These are phyloP conservation scores for Achatina immaculata DNA, from an alignment of 1,140 invertebrate species.

Conservation along the genomic window DNA sequence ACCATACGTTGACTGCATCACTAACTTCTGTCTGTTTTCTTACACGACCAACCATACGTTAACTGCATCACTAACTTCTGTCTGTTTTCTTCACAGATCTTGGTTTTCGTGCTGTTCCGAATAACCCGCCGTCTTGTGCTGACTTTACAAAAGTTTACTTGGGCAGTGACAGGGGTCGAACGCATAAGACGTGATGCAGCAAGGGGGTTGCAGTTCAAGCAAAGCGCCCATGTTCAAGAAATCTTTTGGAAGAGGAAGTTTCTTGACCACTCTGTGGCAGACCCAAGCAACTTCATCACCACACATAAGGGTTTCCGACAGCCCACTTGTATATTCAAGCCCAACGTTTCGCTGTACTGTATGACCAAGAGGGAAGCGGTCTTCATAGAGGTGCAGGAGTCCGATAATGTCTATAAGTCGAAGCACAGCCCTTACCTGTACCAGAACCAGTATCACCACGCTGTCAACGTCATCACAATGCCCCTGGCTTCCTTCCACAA, in stretches of 20 bases:
- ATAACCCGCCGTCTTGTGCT: slow-evolving; percentile 56
- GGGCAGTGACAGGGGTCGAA: slow-evolving; percentile 64
- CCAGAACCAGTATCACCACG: slow-evolving; percentile 59
- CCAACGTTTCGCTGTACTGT: slow-evolving; percentile 63
- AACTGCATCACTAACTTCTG: no score
- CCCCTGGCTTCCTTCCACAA: slow-evolving; percentile 65
- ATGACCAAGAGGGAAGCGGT: slow-evolving; percentile 60
- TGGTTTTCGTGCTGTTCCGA: slow-evolving; percentile 56
- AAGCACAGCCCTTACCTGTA: slow-evolving; percentile 44
- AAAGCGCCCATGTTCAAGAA: slow-evolving; percentile 64
- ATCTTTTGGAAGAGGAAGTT: slow-evolving; percentile 64
- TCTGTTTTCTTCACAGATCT: slow-evolving; percentile 43
- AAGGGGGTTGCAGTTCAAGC: slow-evolving; percentile 62
- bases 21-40: no score
- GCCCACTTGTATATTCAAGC: slow-evolving; percentile 62
- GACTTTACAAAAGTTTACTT: slow-evolving; percentile 64
- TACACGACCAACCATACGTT: no score
- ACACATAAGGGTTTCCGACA: slow-evolving; percentile 64
- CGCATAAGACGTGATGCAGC: slow-evolving; percentile 58
- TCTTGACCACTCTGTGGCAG: slow-evolving; percentile 53
- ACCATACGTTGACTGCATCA: no score
- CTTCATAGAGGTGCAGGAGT: slow-evolving; percentile 58
- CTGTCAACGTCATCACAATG: slow-evolving; percentile 61
- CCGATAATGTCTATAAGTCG: slow-evolving; percentile 50
- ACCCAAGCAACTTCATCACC: slow-evolving; percentile 61